Evolutionary conservation across 2,888 invertebrate genomes (phyloP), one percentile per base, ranked within the genome.

Genomic region (Crematogaster levior): DNA sequence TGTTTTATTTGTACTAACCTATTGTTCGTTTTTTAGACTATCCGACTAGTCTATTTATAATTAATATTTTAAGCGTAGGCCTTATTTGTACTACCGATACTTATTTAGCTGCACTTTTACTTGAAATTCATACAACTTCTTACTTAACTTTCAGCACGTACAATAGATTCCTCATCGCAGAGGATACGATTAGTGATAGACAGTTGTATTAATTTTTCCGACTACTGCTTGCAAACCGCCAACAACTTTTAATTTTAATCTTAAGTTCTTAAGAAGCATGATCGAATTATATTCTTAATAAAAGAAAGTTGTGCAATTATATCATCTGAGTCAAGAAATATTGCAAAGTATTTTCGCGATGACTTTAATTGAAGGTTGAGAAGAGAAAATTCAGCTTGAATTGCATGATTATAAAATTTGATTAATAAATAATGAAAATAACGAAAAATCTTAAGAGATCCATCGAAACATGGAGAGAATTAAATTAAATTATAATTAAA

Each of bases 291-390:
- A 18, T 27, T 56, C n/a, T 56, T 56, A 72, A 56, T 56, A 72
- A 56, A 72, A 6, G 56, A 72, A 72, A 58, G 72, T 37, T 40
- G 24, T n/a, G 12, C 56, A 72, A 72, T 72, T 72, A 40, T 27
- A 72, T 27, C 53, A 40, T n/a, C 15, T 27, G 56, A 37, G n/a
- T 15, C 27, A 40, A 27, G 53, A 7, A 53, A 5, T 53, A 4
- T 7, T n/a, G 10, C 5, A 6, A 12, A 27, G n/a, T 58, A 18
- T 72, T 56, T 72, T 37, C 24, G n/a, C 53, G 15, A n/a, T 40
- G 37, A 12, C 1, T 56, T 37, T 40, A 72, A 70, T 51, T 34
- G 10, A 53, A 53, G 10, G 37, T 9, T 4, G 46, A 6, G 10
- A 73, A 60, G n/a, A 46, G 18, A 46, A 46, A 58, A 60, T 15